Evolutionary conservation across 2,888 invertebrate genomes (phyloP).

Genomic region (Tuta absoluta): DNA sequence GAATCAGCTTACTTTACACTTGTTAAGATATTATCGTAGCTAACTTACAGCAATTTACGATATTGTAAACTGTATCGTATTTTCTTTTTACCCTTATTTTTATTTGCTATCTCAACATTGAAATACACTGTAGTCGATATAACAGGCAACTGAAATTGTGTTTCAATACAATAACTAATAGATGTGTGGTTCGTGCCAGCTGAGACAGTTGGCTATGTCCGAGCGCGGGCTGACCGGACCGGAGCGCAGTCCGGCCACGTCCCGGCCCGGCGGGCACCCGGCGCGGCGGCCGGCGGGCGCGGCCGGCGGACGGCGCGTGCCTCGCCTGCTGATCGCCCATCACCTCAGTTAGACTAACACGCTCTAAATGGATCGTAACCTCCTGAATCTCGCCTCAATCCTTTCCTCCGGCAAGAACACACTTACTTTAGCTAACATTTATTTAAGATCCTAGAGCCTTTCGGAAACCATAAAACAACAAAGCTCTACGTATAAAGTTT

Average conservation of each 20-base stretch:
- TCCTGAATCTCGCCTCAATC: slow-evolving; percentile 25
- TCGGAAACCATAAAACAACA: neutral
- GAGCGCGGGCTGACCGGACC: neutral
- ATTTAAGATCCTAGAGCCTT: neutral
- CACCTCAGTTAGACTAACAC: slow-evolving; percentile 27
- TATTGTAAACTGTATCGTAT: neutral
- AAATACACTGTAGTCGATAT: neutral
- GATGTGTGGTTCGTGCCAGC: neutral
- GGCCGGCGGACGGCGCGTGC: slow-evolving; percentile 20
- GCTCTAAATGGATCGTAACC: slow-evolving; percentile 26
- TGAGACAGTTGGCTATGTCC: slow-evolving; percentile 8
- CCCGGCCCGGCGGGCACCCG: neutral
- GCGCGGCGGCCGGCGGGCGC: neutral
- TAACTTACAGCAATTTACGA: neutral
- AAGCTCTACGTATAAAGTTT: neutral
- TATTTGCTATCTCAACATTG: neutral
- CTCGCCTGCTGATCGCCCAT: slow-evolving; percentile 27
- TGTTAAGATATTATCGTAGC: slow-evolving; percentile 3
- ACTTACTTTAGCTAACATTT: slow-evolving; percentile 17
- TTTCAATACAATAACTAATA: slow-evolving; percentile 24
- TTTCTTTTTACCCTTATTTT: neutral
- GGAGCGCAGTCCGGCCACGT: slow-evolving; percentile 24
- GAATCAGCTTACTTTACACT: neutral
- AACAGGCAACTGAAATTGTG: slow-evolving; percentile 16
- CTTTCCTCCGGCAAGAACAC: slow-evolving; percentile 17